A percentile compares a stretch with the other conserved stretches of the same genome.
phyloP scores from a whole-genome alignment of 2,797 vertebrate species.

The Benthosema pterotum region DNA sequence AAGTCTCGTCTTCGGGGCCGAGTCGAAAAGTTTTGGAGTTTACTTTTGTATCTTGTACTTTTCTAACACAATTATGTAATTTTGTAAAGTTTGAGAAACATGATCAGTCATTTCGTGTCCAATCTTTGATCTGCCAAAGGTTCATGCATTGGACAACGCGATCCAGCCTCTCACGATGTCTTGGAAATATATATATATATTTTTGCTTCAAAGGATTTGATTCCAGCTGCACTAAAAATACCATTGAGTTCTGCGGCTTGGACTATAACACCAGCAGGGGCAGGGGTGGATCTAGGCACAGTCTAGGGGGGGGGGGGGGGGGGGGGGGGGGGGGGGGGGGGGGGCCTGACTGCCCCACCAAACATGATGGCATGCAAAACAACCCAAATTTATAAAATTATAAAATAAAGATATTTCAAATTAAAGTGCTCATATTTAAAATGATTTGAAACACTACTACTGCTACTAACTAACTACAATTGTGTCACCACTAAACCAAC shows the following conservation, averaged over 20 bases:
- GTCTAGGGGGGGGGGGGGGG: too few relatives aligned
- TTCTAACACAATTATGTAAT: slow-evolving; percentile 44
- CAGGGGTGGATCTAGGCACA: too few relatives aligned
- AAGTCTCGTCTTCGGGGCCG: not conserved
- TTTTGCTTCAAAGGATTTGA: slow-evolving; percentile 55
- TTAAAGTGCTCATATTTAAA: too few relatives aligned
- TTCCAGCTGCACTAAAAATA: slow-evolving; percentile 72
- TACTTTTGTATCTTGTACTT: slow-evolving; percentile 8
- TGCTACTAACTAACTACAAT: too few relatives aligned
- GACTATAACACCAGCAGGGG: slow-evolving; percentile 36
- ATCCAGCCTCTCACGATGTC: slow-evolving; percentile 46
- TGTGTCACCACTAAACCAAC: too few relatives aligned
- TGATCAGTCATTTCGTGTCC: slow-evolving; percentile 21
- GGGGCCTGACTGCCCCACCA: too few relatives aligned
- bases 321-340: too few relatives aligned
- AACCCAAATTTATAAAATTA: too few relatives aligned
- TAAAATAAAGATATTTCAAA: too few relatives aligned
- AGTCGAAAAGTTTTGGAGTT: slow-evolving; percentile 15
- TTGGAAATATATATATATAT: slow-evolving; percentile 53
- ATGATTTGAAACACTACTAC: too few relatives aligned
- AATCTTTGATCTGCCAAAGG: slow-evolving; percentile 34
- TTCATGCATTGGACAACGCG: slow-evolving; percentile 20
- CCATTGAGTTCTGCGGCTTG: slow-evolving; percentile 46
- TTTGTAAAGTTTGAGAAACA: slow-evolving; percentile 36
- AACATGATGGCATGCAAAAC: too few relatives aligned